Evolutionary conservation across 2,797 vertebrate genomes (phyloP).

Genomic region (Hozukius guyotensis): DNA sequence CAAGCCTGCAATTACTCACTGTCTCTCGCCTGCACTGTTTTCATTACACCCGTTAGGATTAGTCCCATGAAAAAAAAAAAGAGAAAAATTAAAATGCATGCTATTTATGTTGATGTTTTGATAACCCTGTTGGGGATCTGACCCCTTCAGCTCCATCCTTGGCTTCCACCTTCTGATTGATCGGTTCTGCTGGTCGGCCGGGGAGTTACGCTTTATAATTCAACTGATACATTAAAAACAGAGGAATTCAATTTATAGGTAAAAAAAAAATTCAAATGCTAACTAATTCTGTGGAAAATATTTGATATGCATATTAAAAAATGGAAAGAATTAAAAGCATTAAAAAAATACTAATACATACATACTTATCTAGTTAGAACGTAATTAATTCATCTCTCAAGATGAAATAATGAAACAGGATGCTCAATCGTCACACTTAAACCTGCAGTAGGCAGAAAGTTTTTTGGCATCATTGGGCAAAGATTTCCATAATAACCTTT

Average conservation of each 20-base stretch:
- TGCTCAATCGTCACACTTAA: background rate
- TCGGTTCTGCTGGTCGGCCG: background rate
- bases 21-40: conserved; percentile 73
- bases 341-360: background rate
- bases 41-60: conserved; percentile 76
- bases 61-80: conserved; percentile 28
- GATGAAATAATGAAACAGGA: conserved; percentile 2
- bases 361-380: background rate
- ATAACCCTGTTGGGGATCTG: conserved; percentile 38
- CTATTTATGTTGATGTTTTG: conserved; percentile 50
- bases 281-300: background rate
- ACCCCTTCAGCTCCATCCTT: conserved; percentile 7
- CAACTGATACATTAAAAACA: conserved; percentile 3
- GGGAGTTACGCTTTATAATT: background rate
- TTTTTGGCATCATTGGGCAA: background rate
- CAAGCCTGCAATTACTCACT: conserved; percentile 81
- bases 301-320: background rate
- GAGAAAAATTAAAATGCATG: conserved; percentile 33
- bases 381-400: background rate
- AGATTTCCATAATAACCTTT: background rate
- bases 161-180: conserved; percentile 3
- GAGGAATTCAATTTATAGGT: background rate
- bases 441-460: background rate
- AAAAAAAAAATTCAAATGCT: background rate
- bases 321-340: background rate